Conservation (phyloP, 2,888 invertebrate genomes). For the Caenorhabditis imperialis region DNA sequence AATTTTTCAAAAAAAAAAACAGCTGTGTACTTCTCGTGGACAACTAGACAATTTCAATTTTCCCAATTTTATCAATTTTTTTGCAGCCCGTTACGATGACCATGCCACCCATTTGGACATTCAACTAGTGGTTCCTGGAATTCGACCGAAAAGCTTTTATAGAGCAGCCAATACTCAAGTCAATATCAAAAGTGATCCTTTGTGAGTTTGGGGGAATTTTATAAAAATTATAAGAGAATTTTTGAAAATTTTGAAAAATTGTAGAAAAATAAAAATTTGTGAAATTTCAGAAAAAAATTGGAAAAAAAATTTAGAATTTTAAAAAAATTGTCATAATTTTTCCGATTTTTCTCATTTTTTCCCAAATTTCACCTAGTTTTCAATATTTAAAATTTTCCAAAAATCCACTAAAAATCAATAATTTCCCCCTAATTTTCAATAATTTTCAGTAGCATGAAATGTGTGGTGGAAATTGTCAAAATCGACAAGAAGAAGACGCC, state of each 20-base stretch:
- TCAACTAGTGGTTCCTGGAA: constrained; percentile 64
- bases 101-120: constrained; percentile 54
- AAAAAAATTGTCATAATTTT: too few species aligned
- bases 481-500: constrained; percentile 65
- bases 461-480: constrained; percentile 62
- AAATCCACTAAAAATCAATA: too few species aligned
- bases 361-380: too few species aligned
- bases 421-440: constrained; percentile 3
- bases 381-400: too few species aligned
- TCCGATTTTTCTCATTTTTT: too few species aligned
- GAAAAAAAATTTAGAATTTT: too few species aligned
- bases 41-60: too few species aligned
- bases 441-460: constrained; percentile 47
- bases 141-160: constrained; percentile 59
- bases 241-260: too few species aligned
- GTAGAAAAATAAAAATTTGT: too few species aligned
- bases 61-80: neutral
- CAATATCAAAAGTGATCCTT: constrained; percentile 62
- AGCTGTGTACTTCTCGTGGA: neutral
- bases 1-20: neutral
- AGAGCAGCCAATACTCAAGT: constrained; percentile 64
- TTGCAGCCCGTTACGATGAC: constrained; percentile 59
- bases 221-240: too few species aligned
- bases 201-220: too few species aligned
- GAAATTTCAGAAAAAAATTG: too few species aligned